Evolutionary conservation across 1,140 invertebrate species (phyloP), one percentile per base, ranked within the genome.

Genomic region (Cydia amplana): DNA sequence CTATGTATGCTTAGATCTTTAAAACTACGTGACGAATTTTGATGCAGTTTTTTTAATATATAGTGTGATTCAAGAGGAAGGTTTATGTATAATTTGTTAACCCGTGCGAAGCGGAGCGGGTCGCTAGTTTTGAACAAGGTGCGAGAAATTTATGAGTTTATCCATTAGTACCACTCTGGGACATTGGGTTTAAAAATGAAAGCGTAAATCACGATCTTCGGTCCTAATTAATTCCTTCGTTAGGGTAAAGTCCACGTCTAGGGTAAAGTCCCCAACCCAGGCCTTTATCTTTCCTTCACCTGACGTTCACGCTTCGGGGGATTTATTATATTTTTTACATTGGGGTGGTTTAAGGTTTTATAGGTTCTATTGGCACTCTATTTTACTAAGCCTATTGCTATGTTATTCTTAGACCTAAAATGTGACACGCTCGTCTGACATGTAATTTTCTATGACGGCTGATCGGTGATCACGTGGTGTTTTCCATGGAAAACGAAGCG

Each of bases 121-220:
- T n/a, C n/a, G n/a, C n/a, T n/a, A n/a, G n/a, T n/a, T n/a, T 25
- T 3, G 28, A 12, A 18, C 4, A 23, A 60, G 16, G 32, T 23
- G 46, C 76, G 76, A 80, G 64, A 81, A 80, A 36, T 18, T 5
- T 72, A 16, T 72, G 76, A 82, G 28, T 46, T 46, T 51, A 67
- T 73, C 73, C 73, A 49, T 49, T 76, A 64, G 77, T 84, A 80
- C 32, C 40, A 10, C 82, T 43, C 23, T 77, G 79, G 80, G 84
- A 88, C 87, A 85, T 83, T 80, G 80, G 82, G 84, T 80, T 91
- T 89, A 91, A 91, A 91, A 91, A 91, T 89, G 86, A 82, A 87
- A 85, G 81, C 85, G 89, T 89, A 91, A 91, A 90, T 91, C 89
- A 87, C 84, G 85, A 91, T 91, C 88, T 91, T 91, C 84, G 88